phyloP scores from a whole-genome alignment of 2,797 vertebrate genomes.

The Phalloptychus januarius region DNA sequence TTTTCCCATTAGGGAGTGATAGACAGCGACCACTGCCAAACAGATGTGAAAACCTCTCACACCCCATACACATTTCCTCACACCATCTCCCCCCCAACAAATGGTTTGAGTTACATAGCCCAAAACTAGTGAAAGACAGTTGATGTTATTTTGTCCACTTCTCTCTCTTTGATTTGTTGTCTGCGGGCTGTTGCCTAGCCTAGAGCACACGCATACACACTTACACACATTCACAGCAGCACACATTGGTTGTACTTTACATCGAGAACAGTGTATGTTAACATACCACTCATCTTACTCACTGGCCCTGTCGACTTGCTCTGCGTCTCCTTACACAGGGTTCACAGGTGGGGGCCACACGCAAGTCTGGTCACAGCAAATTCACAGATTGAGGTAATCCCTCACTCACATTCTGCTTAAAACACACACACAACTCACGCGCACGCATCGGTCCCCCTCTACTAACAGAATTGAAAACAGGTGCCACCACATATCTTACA shows the following conservation, averaged over 20 bases:
- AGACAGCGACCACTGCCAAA: slow-evolving; percentile 67
- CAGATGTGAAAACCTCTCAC: slow-evolving; percentile 71
- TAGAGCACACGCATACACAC: slow-evolving; percentile 23
- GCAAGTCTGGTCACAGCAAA: slow-evolving; percentile 72
- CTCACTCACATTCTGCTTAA: slow-evolving; percentile 55
- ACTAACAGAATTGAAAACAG: slow-evolving; percentile 84
- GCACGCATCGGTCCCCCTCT: slow-evolving; percentile 56
- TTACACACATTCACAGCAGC: slow-evolving; percentile 20
- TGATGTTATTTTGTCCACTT: slow-evolving; percentile 63
- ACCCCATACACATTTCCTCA: slow-evolving; percentile 60
- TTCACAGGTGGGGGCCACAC: slow-evolving; percentile 70
- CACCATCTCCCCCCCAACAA: slow-evolving; percentile 56
- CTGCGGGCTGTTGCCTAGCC: slow-evolving; percentile 34
- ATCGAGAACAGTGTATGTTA: slow-evolving; percentile 57
- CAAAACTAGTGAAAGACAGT: slow-evolving; percentile 54
- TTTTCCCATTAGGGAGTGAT: slow-evolving; percentile 66
- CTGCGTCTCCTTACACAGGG: slow-evolving; percentile 55
- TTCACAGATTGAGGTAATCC: slow-evolving; percentile 68
- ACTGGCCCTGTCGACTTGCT: slow-evolving; percentile 52
- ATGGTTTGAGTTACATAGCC: slow-evolving; percentile 63
- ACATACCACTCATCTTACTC: slow-evolving; percentile 73
- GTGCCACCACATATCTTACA: slow-evolving; percentile 82
- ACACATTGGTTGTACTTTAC: slow-evolving; percentile 49
- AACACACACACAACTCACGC: slow-evolving; percentile 34
- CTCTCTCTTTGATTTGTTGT: slow-evolving; percentile 64